A percentile compares a stretch with the other conserved stretches of the same genome.
Conservation (phyloP, 2,113 vertebrate species). For the Oryzias javanicus region DNA sequence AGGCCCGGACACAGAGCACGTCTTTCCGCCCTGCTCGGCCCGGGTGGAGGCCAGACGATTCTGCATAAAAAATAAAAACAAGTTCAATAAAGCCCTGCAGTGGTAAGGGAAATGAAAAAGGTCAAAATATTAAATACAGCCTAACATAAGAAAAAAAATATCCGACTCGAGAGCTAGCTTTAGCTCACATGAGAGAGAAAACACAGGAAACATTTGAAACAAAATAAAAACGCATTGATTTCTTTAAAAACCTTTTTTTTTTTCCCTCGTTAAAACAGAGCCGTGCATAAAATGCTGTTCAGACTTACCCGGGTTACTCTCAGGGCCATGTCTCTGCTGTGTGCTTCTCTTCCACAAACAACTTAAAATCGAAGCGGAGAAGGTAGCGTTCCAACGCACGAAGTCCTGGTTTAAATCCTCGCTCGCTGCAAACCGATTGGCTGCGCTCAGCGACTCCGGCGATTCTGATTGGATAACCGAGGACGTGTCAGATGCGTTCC, state of each 20-base stretch:
- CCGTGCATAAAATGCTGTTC: too few relatives aligned
- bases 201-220: too few relatives aligned
- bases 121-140: too few relatives aligned
- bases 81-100: too few relatives aligned
- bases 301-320: slow-evolving; percentile 65
- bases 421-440: slow-evolving; percentile 66
- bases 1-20: slow-evolving; percentile 37
- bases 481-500: slow-evolving; percentile 65
- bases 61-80: slow-evolving; percentile 19
- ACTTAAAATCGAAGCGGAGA: background rate
- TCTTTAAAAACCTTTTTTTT: too few relatives aligned
- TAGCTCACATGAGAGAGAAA: too few relatives aligned
- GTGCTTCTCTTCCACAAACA: background rate
- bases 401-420: slow-evolving; percentile 77
- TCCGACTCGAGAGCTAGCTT: too few relatives aligned
- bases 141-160: too few relatives aligned
- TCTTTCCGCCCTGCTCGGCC: slow-evolving; percentile 60
- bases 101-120: too few relatives aligned
- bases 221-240: too few relatives aligned
- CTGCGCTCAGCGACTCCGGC: slow-evolving; percentile 1
- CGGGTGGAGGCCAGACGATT: slow-evolving; percentile 74
- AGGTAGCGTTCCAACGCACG: rapidly evolving
- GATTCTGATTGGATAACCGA: slow-evolving; percentile 71
- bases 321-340: slow-evolving; percentile 66
- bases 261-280: too few relatives aligned